phyloP scores from a whole-genome alignment of 64 coral and sea anemone genomes.

The Pocillopora damicornis region DNA sequence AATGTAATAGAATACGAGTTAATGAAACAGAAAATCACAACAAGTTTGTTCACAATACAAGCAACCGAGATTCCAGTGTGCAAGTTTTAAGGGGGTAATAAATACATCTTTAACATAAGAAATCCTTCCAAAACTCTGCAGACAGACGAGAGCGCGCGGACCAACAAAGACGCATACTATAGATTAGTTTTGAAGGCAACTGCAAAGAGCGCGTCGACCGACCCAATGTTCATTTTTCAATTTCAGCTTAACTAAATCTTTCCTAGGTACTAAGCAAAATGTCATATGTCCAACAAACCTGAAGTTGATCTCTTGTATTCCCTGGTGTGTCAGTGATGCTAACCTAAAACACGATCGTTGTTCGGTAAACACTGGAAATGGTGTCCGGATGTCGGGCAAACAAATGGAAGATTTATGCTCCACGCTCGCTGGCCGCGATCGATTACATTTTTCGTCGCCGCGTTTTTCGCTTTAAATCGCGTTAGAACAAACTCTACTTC shows the following conservation, averaged over 20 bases:
- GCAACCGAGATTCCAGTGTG: neutral
- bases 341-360: constrained; percentile 42
- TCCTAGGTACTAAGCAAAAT: constrained; percentile 11
- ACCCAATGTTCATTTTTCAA: constrained; percentile 23
- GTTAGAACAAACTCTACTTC: constrained; percentile 33
- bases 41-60: neutral
- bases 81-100: neutral
- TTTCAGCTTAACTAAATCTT: neutral
- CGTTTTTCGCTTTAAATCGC: constrained; percentile 12
- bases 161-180: neutral
- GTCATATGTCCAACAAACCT: constrained; percentile 38
- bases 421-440: constrained; percentile 16
- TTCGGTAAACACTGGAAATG: constrained; percentile 31
- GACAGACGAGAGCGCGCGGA: neutral
- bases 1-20: constrained; percentile 20
- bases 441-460: neutral
- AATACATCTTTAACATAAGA: neutral
- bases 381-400: constrained; percentile 39
- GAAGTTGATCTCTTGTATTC: constrained; percentile 40
- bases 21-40: constrained; percentile 44
- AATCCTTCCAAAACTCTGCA: neutral
- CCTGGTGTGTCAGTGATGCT: constrained; percentile 41
- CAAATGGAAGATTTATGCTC: constrained; percentile 35
- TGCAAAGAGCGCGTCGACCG: neutral
- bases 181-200: neutral